Percentiles rank a stretch among this genome's conserved stretches.
Conservation (phyloP, 2,888 invertebrate species). For the Sturmia bella region DNA sequence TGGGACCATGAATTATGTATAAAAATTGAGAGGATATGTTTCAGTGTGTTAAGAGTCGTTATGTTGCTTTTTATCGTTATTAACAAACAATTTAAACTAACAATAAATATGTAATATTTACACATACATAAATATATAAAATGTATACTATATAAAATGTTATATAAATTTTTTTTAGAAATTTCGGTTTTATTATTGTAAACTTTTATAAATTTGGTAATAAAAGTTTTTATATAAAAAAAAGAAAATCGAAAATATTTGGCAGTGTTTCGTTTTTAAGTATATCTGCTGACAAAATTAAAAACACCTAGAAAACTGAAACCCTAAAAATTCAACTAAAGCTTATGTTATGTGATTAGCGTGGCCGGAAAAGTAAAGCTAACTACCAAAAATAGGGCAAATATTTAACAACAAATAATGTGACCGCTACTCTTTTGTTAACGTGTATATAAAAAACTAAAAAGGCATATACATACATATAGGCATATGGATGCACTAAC, state of each 20-base stretch:
- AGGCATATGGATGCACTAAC: too few species aligned
- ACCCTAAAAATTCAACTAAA: not conserved
- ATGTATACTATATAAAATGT: conserved; percentile 55
- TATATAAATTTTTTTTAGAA: conserved; percentile 1
- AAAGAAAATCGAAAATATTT: conserved; percentile 35
- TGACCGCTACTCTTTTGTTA: too few species aligned
- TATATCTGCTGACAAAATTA: not conserved
- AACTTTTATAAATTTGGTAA: conserved; percentile 34
- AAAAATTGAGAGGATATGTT: conserved; percentile 61
- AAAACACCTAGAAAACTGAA: not conserved
- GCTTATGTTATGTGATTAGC: not conserved
- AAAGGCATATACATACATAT: too few species aligned
- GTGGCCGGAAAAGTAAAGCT: too few species aligned
- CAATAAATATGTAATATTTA: conserved; percentile 62
- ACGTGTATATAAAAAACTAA: too few species aligned
- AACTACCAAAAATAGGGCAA: too few species aligned
- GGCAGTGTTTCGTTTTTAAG: conserved; percentile 58
- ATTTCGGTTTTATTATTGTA: conserved; percentile 44
- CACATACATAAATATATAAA: conserved; percentile 52
- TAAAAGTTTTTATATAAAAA: not conserved
- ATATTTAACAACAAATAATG: too few species aligned
- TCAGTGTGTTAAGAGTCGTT: conserved; percentile 40
- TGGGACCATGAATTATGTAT: not conserved
- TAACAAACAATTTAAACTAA: conserved; percentile 57
- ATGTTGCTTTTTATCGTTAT: conserved; percentile 5